Evolutionary conservation across 2,797 vertebrate genomes (phyloP), one percentile per base, ranked within the genome.

Genomic region (Lithobates sylvaticus): DNA sequence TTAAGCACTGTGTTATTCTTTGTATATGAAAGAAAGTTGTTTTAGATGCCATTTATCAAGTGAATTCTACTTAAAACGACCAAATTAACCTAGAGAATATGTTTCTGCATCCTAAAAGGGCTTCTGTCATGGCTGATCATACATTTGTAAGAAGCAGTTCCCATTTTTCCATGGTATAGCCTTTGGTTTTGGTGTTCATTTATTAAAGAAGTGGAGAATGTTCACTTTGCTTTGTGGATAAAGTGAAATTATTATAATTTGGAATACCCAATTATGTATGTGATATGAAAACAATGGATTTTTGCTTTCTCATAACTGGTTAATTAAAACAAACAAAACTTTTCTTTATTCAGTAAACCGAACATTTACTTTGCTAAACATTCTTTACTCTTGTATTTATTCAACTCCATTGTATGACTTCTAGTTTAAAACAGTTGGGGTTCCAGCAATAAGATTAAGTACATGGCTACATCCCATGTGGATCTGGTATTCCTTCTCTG

Each of bases 1-100:
- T 73, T 72, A 72, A 72, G 34, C 47, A 64, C 39, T 73, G 29
- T 42, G 58, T 81, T 73, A 61, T 73, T 81, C 36, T 81, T 50
- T 81, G 68, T 71, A 81, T 47, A 34, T 61, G 21, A 61, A 61
- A 54, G n/a, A 50, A 81, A 71, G 21, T 26, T 71, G 29, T 36
- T 54, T 29, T 36, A 68, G 21, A 44, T 80, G 42, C 50, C 27
- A 70, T 12, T 7, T 29, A 44, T 47, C n/a, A 21, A 5, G 39
- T 68, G 77, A 68, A 44, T 79, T 18, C 39, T 42, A 15, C 71
- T 58, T 21, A 58, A 4, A 61, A 23, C 54, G 8, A 5, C 0
- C 16, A 54, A 54, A 54, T 54, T 54, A 54, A 54, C 15, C 50
- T 54, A 13, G 13, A 21, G 16, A 18, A 54, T 13, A 54, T 54